Evolutionary conservation across 64 coral and sea anemone genomes (phyloP).

Genomic region (Pocillopora damicornis): DNA sequence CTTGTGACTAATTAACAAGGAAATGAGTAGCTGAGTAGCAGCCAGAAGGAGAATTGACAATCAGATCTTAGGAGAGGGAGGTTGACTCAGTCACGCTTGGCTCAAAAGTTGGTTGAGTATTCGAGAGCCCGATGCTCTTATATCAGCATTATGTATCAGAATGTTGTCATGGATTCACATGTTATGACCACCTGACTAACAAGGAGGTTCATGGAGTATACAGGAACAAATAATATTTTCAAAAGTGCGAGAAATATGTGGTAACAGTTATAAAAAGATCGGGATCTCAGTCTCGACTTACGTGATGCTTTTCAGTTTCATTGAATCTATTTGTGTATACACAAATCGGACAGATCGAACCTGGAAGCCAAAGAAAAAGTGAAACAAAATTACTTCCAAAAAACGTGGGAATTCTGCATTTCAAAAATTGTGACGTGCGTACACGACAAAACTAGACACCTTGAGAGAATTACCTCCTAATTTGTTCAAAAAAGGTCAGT

Average conservation of each 20-base stretch:
- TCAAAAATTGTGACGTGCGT: no score
- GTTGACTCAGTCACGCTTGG: no score
- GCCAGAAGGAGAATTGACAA: no score
- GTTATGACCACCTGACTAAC: neutral
- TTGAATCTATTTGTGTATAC: constrained; percentile 36
- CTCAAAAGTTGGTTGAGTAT: no score
- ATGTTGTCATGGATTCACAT: neutral
- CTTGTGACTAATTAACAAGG: no score
- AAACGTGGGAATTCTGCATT: no score
- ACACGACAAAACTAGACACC: no score
- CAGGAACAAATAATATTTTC: neutral
- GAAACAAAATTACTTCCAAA: neutral
- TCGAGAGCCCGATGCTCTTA: no score
- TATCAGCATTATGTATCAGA: no score
- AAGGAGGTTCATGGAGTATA: neutral
- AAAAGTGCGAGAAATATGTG: neutral
- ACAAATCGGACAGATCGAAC: constrained; percentile 41
- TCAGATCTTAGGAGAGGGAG: no score
- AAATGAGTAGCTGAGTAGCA: no score
- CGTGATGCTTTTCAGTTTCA: neutral
- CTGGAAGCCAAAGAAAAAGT: constrained; percentile 4
- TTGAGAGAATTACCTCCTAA: neutral
- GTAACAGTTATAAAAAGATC: neutral
- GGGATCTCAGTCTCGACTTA: neutral
- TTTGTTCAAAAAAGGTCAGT: no score